These are phyloP conservation scores for Peromyscus leucopus DNA, from an alignment of 2,113 vertebrate genomes.

Conservation along the genomic window DNA sequence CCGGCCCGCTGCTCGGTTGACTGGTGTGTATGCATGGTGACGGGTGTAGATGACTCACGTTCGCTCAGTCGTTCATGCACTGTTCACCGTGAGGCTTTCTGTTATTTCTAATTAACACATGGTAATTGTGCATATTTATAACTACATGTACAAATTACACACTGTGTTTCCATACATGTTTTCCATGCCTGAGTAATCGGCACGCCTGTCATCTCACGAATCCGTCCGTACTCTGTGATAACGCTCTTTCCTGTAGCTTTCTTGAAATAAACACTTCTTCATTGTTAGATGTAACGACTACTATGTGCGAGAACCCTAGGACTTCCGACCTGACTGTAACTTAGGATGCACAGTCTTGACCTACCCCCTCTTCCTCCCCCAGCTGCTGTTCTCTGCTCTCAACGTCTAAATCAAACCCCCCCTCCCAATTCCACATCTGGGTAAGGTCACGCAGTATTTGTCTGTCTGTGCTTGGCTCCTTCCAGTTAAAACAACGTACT, in stretches of 20 bases:
- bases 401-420: not conserved
- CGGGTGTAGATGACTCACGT: too few species aligned
- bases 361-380: not conserved
- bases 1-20: not conserved
- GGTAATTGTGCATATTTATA: not conserved
- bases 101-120: conserved; percentile 15
- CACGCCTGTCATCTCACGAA: not conserved
- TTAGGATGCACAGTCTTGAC: too few species aligned
- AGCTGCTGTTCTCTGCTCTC: not conserved
- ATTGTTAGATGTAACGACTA: not conserved
- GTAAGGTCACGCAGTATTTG: not conserved
- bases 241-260: not conserved
- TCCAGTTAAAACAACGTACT: not conserved
- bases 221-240: not conserved
- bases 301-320: not conserved
- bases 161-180: not conserved
- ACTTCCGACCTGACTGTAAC: not conserved
- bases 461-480: not conserved
- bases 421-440: not conserved
- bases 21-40: rapidly evolving
- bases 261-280: not conserved
- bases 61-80: not conserved
- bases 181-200: not conserved
- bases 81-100: not conserved
- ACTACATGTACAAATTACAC: not conserved